These are phyloP conservation scores for Helleia helle DNA, from an alignment of 2,888 invertebrate genomes.

Conservation along the genomic window DNA sequence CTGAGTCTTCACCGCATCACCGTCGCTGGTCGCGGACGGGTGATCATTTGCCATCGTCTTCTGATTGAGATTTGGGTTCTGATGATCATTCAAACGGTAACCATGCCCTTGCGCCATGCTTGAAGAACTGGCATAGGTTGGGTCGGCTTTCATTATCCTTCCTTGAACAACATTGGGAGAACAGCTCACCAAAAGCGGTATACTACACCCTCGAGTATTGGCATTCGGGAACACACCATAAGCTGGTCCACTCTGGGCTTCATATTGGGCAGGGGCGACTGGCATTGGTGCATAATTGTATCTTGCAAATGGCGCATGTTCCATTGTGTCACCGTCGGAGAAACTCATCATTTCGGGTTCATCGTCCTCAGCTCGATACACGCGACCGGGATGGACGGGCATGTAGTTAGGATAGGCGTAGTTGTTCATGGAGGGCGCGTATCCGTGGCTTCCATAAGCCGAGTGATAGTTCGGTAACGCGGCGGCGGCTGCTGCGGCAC, in stretches of 20 bases:
- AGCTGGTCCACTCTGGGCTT: constrained; percentile 24
- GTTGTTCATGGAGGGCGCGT: constrained; percentile 13
- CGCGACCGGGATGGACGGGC: constrained; percentile 18
- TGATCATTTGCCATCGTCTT: no score
- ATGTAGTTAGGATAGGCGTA: constrained; percentile 16
- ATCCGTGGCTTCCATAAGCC: neutral
- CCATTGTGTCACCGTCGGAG: constrained; percentile 43
- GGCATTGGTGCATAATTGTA: constrained; percentile 29
- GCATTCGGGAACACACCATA: constrained; percentile 51
- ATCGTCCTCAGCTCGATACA: constrained; percentile 19
- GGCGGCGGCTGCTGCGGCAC: constrained; percentile 34
- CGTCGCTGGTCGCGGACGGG: no score
- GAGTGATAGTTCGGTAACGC: constrained; percentile 18
- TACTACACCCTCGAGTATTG: constrained; percentile 41
- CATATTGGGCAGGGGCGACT: constrained; percentile 4
- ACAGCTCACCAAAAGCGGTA: constrained; percentile 56
- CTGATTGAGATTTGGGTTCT: constrained; percentile 25
- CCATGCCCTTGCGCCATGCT: no score
- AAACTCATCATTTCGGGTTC: constrained; percentile 38
- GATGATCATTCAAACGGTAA: no score
- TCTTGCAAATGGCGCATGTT: constrained; percentile 40
- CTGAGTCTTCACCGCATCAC: no score
- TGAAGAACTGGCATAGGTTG: constrained; percentile 19
- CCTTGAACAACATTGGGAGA: constrained; percentile 50
- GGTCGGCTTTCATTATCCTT: constrained; percentile 31